A percentile compares a stretch with the other conserved stretches of the same genome.
Evolutionary conservation across 2,113 vertebrate species (phyloP).

Genomic region (Microcebus murinus): DNA sequence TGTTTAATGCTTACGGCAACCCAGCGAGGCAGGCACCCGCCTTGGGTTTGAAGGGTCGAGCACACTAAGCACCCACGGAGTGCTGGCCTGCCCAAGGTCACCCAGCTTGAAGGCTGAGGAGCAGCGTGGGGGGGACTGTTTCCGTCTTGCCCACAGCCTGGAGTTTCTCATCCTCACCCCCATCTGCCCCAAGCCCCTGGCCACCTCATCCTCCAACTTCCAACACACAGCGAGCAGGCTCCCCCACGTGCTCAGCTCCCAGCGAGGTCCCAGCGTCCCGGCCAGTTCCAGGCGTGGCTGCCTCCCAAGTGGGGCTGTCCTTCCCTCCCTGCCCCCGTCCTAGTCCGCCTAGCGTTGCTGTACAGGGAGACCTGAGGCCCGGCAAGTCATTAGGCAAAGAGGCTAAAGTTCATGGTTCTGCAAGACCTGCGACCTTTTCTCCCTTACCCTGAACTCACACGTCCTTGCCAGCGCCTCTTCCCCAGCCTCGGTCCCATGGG

Average conservation of each 20-base stretch:
- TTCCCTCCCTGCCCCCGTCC: too few species aligned
- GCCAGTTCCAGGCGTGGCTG: not conserved
- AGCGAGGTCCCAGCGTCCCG: accelerated
- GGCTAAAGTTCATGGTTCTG: too few species aligned
- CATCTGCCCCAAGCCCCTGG: too few species aligned
- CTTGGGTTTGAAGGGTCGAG: not conserved
- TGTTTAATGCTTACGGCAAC: accelerated
- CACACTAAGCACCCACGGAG: accelerated
- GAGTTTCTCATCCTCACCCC: not conserved
- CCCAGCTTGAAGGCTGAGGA: not conserved
- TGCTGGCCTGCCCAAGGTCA: accelerated
- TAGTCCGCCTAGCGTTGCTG: too few species aligned
- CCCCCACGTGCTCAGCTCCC: accelerated
- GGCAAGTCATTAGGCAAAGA: too few species aligned
- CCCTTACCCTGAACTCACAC: too few species aligned
- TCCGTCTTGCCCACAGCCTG: accelerated
- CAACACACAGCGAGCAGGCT: accelerated
- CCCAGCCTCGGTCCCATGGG: not conserved
- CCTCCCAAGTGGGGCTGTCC: not conserved
- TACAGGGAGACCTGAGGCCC: too few species aligned
- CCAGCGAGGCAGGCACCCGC: accelerated
- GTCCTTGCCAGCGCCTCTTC: too few species aligned
- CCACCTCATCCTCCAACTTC: accelerated
- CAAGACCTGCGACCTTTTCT: too few species aligned
- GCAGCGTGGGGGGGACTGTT: too few species aligned